Base-by-base conservation (phyloP, 30 jellyfish, hydroid and myxozoan species). In the Turritopsis rubra region DNA sequence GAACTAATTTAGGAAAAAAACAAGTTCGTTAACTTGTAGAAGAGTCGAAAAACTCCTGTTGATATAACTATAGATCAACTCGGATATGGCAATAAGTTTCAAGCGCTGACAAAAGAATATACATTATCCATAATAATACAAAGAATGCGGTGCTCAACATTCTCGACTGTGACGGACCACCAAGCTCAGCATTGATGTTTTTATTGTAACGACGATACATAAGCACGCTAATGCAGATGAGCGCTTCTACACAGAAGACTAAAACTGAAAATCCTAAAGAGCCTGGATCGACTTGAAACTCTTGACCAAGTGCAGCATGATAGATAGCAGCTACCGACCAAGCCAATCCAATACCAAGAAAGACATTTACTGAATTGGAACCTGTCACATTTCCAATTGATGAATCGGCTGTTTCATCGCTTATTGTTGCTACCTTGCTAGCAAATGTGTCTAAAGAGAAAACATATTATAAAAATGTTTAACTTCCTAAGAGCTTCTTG, bases 341-440 rank as follows among this genome's bases (percentile, higher is more conserved):
- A 7, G 98, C 98, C 24, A 92, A 88, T 17, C 98, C 98, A 85
- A 92, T 92, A 52, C 98, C 98, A 81, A 92, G 98, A 79, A 92
- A 92, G 22, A 92, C 98, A 68, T 92, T 92, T 66, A 92, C 98
- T 21, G 98, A 93, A 74, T 92, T 92, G 30, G 96, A 87, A 27
- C 98, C 98, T 22, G 93, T 87, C 23, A 92, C 96, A 74, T 92
- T 92, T 53, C 98, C 98, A 53, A 92, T 92, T 5, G 98, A 92
- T 53, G 94, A 89, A 85, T 92, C 98, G 21, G 98, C 98, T 16
- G 96, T 85, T 60, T 92, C 98, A 75, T 92, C 98, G 73, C 87
- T 92, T 70, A 92, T 88, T 16, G 98, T 95, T 19, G 98, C 98
- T 21, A 92, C 98, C 73, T 92, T 92, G 76, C 98, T 92, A 53